phyloP scores from a whole-genome alignment of 1,140 invertebrate genomes.

The Drosophila arawakana region DNA sequence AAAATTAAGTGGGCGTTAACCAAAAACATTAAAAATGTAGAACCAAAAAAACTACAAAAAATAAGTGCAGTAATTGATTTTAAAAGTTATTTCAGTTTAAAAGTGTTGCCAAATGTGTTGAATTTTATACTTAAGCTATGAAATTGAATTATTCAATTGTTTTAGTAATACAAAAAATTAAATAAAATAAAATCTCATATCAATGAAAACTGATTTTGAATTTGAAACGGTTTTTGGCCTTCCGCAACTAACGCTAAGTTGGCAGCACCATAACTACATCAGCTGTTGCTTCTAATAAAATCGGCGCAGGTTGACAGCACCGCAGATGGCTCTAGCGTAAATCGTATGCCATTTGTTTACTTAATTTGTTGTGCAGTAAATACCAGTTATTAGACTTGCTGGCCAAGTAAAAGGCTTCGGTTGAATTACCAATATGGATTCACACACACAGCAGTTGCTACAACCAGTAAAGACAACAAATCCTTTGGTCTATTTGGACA shows the following conservation, averaged over 20 bases:
- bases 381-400: conserved; percentile 1
- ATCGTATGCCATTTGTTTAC: conserved; percentile 51
- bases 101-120: no score
- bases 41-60: background rate
- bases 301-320: conserved; percentile 29
- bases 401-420: conserved; percentile 22
- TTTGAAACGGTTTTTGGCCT: background rate
- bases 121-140: background rate
- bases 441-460: conserved; percentile 42
- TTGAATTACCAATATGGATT: conserved; percentile 49
- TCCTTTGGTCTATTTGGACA: conserved; percentile 89
- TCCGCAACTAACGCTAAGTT: conserved; percentile 11
- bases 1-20: conserved; percentile 53
- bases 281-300: conserved; percentile 25
- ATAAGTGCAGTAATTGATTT: no score
- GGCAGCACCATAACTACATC: conserved; percentile 24
- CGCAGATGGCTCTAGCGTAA: conserved; percentile 1
- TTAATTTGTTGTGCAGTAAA: conserved; percentile 2
- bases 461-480: conserved; percentile 74
- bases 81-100: no score
- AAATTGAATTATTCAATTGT: background rate
- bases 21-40: conserved; percentile 67
- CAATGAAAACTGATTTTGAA: background rate
- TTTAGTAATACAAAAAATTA: background rate
- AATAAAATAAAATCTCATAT: background rate